Evolutionary conservation across 2,113 vertebrate genomes (phyloP), one percentile per base, ranked within the genome.

Genomic region (Phalacrocorax brasilianus): DNA sequence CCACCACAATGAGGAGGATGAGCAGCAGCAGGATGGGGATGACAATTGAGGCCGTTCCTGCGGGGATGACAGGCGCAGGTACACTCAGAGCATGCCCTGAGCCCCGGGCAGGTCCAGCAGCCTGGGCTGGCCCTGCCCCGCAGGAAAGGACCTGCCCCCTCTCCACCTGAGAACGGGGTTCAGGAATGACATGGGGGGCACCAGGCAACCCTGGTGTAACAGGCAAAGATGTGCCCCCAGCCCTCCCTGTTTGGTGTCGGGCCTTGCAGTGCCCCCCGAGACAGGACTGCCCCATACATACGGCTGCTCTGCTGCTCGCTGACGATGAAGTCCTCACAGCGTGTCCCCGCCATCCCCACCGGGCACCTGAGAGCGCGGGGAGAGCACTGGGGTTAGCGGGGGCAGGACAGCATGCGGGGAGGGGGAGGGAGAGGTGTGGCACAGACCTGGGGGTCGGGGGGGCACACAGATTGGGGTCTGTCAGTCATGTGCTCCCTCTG

Each of bases 21-120:
- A 99, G 58, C 28, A 99, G 96, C 91, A 99, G 86, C 17, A 99
- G 97, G 82, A 99, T 97, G 14, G 99, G 99, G 83, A 99, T 98
- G 42, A 99, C 96, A 13, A 99, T 98, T 65, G 99, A 99, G 7
- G 98, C 94, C 0, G 98, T 98, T 73, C 97, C 99, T 99, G 97
- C 0, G 14, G 44, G 59, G 76, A 38, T 14, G 17, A 71, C 11
- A 61, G 71, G 38, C 9, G 40, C 0, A 2, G 30, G 26, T 5
- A 9, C 1, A 5, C 32, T 75, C 50, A 78, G 62, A 26, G 35
- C 3, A 2, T 2, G 2, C 35, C 50, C 45, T 2, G 2, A n/a
- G 17, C 53, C 33, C 20, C 1, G 2, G 42, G 56, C 55, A 63
- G n/a, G 12, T 55, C 61, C 71, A 58, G 74, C 66, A 45, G 47